Evolutionary conservation across 2,888 invertebrate genomes (phyloP).

Genomic region (Meteorus cinctellus): DNA sequence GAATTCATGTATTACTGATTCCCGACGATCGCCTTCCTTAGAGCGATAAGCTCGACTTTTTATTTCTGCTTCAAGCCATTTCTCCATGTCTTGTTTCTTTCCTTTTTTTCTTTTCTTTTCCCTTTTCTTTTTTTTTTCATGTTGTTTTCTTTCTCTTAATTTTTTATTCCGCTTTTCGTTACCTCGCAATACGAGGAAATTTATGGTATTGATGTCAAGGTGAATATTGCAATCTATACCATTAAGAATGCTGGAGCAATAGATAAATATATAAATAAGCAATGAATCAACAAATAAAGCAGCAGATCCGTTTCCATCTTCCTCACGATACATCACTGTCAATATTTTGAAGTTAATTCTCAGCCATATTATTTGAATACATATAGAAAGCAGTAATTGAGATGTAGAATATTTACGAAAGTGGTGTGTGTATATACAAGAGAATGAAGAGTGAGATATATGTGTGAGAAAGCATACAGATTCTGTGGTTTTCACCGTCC

Average conservation of each 20-base stretch:
- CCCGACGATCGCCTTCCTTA: slow-evolving; percentile 33
- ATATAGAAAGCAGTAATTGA: neutral
- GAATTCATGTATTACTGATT: slow-evolving; percentile 38
- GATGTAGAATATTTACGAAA: neutral
- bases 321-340: neutral
- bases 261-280: neutral
- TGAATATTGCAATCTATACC: slow-evolving; percentile 13
- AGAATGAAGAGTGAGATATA: neutral
- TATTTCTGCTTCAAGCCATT: slow-evolving; percentile 11
- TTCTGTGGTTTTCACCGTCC: slow-evolving; percentile 33
- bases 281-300: neutral
- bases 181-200: neutral
- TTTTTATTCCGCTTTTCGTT: neutral
- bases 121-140: neutral
- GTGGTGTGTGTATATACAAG: neutral
- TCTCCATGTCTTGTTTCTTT: neutral
- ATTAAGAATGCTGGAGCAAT: neutral
- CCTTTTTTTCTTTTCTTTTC: neutral
- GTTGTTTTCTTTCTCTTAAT: neutral
- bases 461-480: slow-evolving; percentile 17
- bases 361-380: neutral
- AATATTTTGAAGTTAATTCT: neutral
- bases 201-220: slow-evolving; percentile 16
- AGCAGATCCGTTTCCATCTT: neutral
- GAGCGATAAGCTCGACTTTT: slow-evolving; percentile 29